These are phyloP conservation scores for Spisula subtruncata DNA, from an alignment of 2,888 invertebrate species.

Conservation along the genomic window DNA sequence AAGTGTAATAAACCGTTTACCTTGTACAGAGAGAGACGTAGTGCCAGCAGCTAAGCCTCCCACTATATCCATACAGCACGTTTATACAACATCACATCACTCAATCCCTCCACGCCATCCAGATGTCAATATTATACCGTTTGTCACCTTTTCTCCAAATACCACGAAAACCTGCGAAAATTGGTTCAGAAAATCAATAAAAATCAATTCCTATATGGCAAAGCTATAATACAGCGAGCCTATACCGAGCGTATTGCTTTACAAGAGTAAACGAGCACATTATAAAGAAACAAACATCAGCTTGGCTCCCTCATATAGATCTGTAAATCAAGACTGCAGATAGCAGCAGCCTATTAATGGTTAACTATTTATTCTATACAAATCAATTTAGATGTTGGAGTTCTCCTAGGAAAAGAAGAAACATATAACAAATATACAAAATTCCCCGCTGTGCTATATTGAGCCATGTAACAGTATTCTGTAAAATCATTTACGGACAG, in stretches of 20 bases:
- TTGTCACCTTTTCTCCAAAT: conserved; percentile 8
- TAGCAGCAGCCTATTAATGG: neutral
- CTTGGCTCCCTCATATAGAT: neutral
- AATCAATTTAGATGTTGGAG: neutral
- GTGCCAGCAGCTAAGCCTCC: neutral
- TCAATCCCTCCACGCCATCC: neutral
- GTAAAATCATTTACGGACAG: neutral
- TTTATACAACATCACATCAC: neutral
- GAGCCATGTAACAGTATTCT: neutral
- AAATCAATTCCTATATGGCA: conserved; percentile 19
- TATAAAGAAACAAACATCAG: neutral
- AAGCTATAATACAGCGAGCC: no score
- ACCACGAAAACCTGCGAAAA: conserved; percentile 41
- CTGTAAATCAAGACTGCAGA: neutral
- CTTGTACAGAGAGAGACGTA: neutral
- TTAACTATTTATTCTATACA: neutral
- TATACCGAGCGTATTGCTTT: neutral
- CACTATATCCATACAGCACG: neutral
- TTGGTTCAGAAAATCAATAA: conserved; percentile 35
- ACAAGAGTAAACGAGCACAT: neutral
- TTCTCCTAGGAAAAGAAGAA: neutral
- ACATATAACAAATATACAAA: no score
- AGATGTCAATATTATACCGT: neutral
- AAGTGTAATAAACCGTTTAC: neutral
- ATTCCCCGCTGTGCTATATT: neutral